Percentiles rank a stretch among this genome's conserved stretches.
phyloP scores from a whole-genome alignment of 2,113 vertebrate genomes.

The Paramisgurnus dabryanus region DNA sequence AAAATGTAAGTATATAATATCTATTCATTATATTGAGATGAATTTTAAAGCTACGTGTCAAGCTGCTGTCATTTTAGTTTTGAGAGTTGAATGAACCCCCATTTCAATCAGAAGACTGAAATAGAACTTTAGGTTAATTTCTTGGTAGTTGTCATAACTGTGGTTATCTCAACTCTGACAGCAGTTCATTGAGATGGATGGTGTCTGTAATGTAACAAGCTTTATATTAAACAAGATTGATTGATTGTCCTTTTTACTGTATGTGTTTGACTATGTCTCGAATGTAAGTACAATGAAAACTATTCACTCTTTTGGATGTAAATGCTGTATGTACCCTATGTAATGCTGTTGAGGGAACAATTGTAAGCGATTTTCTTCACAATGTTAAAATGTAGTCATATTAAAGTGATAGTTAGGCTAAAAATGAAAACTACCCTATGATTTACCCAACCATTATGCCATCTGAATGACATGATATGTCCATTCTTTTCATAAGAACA shows the following conservation, averaged over 20 bases:
- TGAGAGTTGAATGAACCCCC: neutral
- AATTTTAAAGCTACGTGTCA: neutral
- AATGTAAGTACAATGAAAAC: no score
- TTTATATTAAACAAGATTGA: neutral
- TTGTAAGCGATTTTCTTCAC: neutral
- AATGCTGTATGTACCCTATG: no score
- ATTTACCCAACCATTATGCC: no score
- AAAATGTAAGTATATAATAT: no score
- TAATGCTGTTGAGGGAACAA: neutral
- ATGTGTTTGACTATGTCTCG: neutral
- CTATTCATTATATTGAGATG: no score
- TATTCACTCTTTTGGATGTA: no score
- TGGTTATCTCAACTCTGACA: neutral
- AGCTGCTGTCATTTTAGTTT: constrained; percentile 3
- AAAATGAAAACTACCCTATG: no score
- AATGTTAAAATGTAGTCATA: neutral
- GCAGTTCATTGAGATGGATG: neutral
- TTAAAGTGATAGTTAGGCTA: neutral
- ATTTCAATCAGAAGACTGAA: neutral
- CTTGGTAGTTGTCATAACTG: no score
- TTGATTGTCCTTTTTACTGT: neutral
- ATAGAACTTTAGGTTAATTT: no score
- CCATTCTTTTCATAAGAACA: no score
- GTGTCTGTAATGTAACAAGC: neutral
- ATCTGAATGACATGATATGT: no score